A percentile compares a stretch with the other conserved stretches of the same genome.
Evolutionary conservation across 2,797 vertebrate species (phyloP).

Genomic region (Smutsia gigantea): DNA sequence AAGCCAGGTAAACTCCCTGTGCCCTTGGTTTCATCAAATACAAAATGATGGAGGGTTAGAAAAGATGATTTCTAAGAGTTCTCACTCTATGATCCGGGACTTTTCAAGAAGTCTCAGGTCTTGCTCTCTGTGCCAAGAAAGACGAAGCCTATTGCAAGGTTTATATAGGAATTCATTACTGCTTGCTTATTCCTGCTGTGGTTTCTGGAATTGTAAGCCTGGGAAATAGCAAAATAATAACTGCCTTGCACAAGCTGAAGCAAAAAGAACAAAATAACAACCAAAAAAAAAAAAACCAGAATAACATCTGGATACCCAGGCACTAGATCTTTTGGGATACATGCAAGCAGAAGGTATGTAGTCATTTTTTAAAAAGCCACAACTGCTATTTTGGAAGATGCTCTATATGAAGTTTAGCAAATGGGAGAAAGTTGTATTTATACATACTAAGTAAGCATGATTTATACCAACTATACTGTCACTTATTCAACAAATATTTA

Average conservation of each 20-base stretch:
- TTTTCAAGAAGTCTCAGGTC: neutral
- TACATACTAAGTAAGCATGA: conserved; percentile 37
- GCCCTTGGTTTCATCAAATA: neutral
- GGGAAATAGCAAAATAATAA: conserved; percentile 63
- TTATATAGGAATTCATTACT: conserved; percentile 29
- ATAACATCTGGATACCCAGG: conserved; percentile 66
- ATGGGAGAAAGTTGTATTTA: conserved; percentile 45
- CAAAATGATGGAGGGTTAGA: neutral
- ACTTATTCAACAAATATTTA: conserved; percentile 66
- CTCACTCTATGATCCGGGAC: neutral
- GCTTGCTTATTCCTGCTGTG: conserved; percentile 19
- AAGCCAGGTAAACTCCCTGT: neutral
- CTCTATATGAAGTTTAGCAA: conserved; percentile 58
- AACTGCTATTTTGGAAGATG: conserved; percentile 58
- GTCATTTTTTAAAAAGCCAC: conserved; percentile 4
- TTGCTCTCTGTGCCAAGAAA: neutral
- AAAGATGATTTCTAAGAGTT: neutral
- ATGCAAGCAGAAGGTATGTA: conserved; percentile 38
- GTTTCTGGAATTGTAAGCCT: conserved; percentile 44
- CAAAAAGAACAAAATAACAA: neutral
- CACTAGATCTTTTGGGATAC: conserved; percentile 32
- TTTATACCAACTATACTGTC: conserved; percentile 55
- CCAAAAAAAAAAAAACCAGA: neutral
- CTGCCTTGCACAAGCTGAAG: conserved; percentile 3
- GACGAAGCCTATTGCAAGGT: neutral